These are phyloP conservation scores for Leucoraja ocellata DNA, from an alignment of 2,797 vertebrate species.

Conservation along the genomic window DNA sequence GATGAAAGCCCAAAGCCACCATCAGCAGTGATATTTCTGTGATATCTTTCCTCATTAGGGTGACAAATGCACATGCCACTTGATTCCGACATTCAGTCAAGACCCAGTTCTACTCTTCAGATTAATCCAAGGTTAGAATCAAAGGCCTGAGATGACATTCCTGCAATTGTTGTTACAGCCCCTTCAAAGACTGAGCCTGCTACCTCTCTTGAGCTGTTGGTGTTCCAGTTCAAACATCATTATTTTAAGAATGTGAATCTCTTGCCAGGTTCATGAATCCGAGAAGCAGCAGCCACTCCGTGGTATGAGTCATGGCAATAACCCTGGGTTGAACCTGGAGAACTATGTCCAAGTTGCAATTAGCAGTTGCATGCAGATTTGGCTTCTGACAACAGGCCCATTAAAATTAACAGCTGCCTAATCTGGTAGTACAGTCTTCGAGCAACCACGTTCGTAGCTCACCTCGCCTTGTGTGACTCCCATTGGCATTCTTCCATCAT, in stretches of 20 bases:
- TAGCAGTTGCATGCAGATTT: constrained; percentile 5
- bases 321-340: constrained; percentile 3
- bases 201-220: constrained; percentile 26
- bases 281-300: not conserved
- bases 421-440: not conserved
- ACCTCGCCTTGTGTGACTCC: not conserved
- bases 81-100: not conserved
- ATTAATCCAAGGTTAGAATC: constrained; percentile 26
- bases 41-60: not conserved
- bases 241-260: constrained; percentile 19
- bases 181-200: constrained; percentile 20
- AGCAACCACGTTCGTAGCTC: not conserved
- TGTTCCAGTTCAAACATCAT: constrained; percentile 34
- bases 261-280: constrained; percentile 7
- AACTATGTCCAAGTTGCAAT: constrained; percentile 8
- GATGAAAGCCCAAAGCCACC: not conserved
- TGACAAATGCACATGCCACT: not conserved
- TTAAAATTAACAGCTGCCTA: constrained; percentile 18
- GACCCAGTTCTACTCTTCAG: not conserved
- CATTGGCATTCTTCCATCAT: not conserved
- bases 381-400: not conserved
- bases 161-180: constrained; percentile 26
- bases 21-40: not conserved
- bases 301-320: constrained; percentile 5
- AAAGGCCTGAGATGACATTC: constrained; percentile 23